Evolutionary conservation across 1,140 invertebrate genomes (phyloP), one percentile per base, ranked within the genome.

Genomic region (Alviniconcha marisindica): DNA sequence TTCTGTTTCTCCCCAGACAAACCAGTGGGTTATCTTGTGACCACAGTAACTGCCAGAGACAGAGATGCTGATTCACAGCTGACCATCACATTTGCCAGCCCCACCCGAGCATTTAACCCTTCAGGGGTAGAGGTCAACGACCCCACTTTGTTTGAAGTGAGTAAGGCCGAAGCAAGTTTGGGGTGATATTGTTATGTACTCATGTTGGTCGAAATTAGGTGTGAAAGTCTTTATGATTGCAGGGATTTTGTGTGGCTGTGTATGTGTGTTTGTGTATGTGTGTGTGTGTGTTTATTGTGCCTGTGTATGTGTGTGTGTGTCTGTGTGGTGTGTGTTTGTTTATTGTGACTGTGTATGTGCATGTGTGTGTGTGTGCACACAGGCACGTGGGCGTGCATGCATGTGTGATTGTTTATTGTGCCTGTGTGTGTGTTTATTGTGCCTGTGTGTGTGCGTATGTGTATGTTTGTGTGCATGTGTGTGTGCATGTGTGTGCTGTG

Each of bases 81-180:
- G 24, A 94, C 95, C 87, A 98, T 95, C 87, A 95, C 95, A 0
- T 94, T 96, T 66, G 95, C 95, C 12, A 96, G 96, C 86, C 95
- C 95, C 33, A 95, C 96, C 18, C 95, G 95, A 0, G 97, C 96
- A 7, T 95, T 97, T 33, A 96, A 97, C 87, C 96, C 96, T 88
- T 96, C 97, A 91, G 97, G 97, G 71, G 96, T 96, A 84, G 95
- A 95, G 91, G 96, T 97, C 24, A 42, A 87, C 97, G 93, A 97
- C 97, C 91, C 94, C 94, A 0, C 94, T 97, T 3, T 40, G n/a
- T 44, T 3, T 33, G 18, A 33, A 31, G 31, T 38, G 24, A 60
- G 24, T 40, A 14, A 7, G 48, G 18, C 21, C 18, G 24, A 76
- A 48, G 33, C 1, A 48, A 14, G 33, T 31, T 12, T 2, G 15